These are phyloP conservation scores for Cetonia aurata DNA, from an alignment of 2,888 invertebrate genomes.

Conservation along the genomic window DNA sequence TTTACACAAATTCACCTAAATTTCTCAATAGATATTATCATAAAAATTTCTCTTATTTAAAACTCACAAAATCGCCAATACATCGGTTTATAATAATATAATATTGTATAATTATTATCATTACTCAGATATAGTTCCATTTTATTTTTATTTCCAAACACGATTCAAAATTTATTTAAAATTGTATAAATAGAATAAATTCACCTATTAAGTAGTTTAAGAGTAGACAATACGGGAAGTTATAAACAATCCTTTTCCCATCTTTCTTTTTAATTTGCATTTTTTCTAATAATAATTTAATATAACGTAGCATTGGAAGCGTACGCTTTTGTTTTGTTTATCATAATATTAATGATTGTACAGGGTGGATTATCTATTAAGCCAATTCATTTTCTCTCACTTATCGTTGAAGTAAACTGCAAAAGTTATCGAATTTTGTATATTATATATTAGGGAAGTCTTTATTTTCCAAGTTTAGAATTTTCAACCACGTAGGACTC, in stretches of 20 bases:
- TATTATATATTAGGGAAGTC: too few species aligned
- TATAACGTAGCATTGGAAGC: slow-evolving; percentile 32
- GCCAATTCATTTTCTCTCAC: neutral
- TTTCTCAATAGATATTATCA: slow-evolving; percentile 37
- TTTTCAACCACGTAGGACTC: too few species aligned
- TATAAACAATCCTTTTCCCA: neutral
- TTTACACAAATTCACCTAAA: slow-evolving; percentile 38
- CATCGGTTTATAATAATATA: slow-evolving; percentile 15
- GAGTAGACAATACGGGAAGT: slow-evolving; percentile 7
- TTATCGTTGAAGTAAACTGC: too few species aligned
- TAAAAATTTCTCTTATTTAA: slow-evolving; percentile 12
- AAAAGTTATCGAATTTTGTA: too few species aligned
- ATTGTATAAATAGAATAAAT: slow-evolving; percentile 21
- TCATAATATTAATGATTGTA: neutral
- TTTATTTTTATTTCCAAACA: slow-evolving; percentile 11
- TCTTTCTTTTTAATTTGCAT: neutral
- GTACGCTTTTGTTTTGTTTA: slow-evolving; percentile 19
- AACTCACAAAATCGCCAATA: slow-evolving; percentile 25
- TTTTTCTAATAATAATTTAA: neutral
- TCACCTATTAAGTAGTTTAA: slow-evolving; percentile 14
- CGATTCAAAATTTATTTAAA: slow-evolving; percentile 25
- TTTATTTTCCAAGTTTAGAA: too few species aligned
- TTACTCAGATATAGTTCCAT: slow-evolving; percentile 25
- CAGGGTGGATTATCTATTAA: neutral
- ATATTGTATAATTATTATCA: too few species aligned